phyloP scores from a whole-genome alignment of 2,113 vertebrate genomes.

The Erythrolamprus reginae region DNA sequence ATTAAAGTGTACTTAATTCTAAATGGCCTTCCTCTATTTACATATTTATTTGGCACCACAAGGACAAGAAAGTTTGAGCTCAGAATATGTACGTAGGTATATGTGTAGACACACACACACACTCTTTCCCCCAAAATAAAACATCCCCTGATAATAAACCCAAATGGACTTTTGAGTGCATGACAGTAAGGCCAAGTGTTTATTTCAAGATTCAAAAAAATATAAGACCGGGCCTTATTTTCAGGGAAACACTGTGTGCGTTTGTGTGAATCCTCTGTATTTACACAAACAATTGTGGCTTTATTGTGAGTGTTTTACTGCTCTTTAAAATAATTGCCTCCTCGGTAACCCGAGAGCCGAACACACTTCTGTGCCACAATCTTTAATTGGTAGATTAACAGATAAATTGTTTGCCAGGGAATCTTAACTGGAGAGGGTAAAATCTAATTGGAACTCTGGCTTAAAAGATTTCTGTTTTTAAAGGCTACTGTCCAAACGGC shows the following conservation, averaged over 20 bases:
- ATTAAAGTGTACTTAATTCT: neutral
- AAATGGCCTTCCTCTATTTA: neutral
- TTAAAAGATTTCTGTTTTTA: neutral
- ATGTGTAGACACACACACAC: no score
- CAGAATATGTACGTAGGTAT: no score
- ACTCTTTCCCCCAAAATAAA: no score
- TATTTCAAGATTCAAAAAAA: no score
- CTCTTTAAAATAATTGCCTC: neutral
- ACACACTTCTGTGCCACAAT: neutral
- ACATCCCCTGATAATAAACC: no score
- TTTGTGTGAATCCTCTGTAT: neutral
- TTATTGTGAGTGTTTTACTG: neutral
- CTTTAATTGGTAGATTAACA: conserved; percentile 13
- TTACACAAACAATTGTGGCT: neutral
- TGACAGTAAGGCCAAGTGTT: no score
- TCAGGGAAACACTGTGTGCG: no score
- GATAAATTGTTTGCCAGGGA: neutral
- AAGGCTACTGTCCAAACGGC: neutral
- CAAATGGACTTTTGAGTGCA: no score
- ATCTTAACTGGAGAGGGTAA: neutral
- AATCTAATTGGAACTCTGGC: neutral
- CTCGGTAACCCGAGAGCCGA: neutral
- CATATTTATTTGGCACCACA: neutral
- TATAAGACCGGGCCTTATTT: no score
- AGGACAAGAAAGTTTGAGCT: no score